Conservation (phyloP, 2,113 vertebrate species). For the Meleagris gallopavo region DNA sequence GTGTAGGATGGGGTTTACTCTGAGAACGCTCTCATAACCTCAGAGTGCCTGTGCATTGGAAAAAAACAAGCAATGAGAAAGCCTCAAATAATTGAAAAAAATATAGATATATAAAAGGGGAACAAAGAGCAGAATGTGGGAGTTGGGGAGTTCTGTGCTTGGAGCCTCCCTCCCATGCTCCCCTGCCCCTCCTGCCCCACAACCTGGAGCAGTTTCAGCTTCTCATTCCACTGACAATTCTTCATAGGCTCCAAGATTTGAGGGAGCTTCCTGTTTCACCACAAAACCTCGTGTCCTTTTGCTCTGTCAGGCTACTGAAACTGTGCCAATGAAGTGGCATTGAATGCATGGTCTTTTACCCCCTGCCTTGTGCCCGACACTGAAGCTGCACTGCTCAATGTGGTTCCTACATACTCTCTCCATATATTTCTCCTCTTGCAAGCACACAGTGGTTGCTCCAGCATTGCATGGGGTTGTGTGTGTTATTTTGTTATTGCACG, state of each 20-base stretch:
- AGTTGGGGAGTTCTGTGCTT: not conserved
- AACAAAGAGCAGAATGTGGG: not conserved
- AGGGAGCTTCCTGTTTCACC: conserved; percentile 63
- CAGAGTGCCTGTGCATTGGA: not conserved
- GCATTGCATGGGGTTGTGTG: not conserved
- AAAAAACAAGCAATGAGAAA: not conserved
- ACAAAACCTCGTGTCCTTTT: conserved; percentile 27
- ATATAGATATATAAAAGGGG: not conserved
- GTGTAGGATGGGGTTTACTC: not conserved
- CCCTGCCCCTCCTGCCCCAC: conserved; percentile 9
- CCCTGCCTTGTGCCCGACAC: not conserved
- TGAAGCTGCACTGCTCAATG: not conserved
- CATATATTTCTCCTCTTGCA: not conserved
- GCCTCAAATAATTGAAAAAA: not conserved
- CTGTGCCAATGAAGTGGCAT: fast-evolving
- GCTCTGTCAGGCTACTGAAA: conserved; percentile 31
- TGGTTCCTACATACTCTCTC: not conserved
- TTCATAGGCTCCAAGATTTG: conserved; percentile 54
- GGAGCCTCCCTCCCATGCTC: not conserved
- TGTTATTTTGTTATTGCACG: conserved; percentile 48
- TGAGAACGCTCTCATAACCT: not conserved
- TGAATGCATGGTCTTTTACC: not conserved
- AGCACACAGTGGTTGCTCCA: not conserved
- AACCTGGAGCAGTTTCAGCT: not conserved
- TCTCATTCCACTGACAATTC: conserved; percentile 66